phyloP scores from a whole-genome alignment of 2,888 invertebrate species.

The Mesodorylaimus sp. region DNA sequence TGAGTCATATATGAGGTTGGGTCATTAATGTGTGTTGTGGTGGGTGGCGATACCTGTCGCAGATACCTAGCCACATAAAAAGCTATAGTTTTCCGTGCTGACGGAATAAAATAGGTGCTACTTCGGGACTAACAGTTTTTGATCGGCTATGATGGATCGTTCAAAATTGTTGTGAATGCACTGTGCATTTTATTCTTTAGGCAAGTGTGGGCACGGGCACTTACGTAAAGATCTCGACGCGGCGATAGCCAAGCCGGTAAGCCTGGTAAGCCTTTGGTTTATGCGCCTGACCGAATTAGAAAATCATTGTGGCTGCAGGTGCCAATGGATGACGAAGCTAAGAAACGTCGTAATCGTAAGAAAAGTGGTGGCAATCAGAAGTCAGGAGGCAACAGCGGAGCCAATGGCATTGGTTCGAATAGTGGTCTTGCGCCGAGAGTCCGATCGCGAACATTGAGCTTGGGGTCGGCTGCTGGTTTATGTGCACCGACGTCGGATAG shows the following conservation, averaged over 20 bases:
- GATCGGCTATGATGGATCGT: too few species aligned
- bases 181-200: background rate
- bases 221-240: conserved; percentile 84
- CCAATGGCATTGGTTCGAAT: background rate
- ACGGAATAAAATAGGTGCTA: too few species aligned
- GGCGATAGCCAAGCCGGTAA: conserved; percentile 47
- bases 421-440: background rate
- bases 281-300: too few species aligned
- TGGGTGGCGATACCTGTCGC: too few species aligned
- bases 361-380: background rate
- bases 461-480: conserved; percentile 5
- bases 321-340: background rate
- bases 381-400: background rate
- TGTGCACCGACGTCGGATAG: background rate
- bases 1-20: too few species aligned
- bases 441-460: conserved; percentile 3
- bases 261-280: conserved; percentile 41
- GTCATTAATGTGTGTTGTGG: too few species aligned
- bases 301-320: too few species aligned
- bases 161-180: too few species aligned
- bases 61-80: too few species aligned
- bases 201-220: conserved; percentile 52
- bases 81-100: too few species aligned
- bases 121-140: too few species aligned
- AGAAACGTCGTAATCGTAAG: background rate